A percentile compares a stretch with the other conserved stretches of the same genome.
Evolutionary conservation across 30 jellyfish, hydroid and myxozoan genomes (phyloP).

Genomic region (Phacellophora camtschatica): DNA sequence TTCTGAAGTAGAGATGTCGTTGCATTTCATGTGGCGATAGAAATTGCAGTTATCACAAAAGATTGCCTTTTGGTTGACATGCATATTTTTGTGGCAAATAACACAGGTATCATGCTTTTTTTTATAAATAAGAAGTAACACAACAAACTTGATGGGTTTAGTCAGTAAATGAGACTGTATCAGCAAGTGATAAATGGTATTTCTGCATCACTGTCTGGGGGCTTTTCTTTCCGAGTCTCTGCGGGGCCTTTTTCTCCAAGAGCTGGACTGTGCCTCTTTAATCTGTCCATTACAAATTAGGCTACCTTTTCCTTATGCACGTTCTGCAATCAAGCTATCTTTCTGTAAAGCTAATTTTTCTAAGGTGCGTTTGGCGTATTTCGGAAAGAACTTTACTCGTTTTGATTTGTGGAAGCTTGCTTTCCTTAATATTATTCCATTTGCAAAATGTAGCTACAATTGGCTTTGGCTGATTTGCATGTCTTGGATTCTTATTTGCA

Average conservation of each 20-base stretch:
- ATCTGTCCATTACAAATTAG: constrained; percentile 18
- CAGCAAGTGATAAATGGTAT: neutral
- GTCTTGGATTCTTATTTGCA: neutral
- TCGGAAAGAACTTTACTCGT: no score
- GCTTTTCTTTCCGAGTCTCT: neutral
- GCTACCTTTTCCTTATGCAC: constrained; percentile 23
- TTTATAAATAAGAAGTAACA: neutral
- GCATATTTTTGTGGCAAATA: constrained; percentile 57
- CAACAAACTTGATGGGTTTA: no score
- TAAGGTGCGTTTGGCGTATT: no score
- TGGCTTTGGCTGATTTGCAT: constrained; percentile 17
- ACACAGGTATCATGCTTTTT: constrained; percentile 45
- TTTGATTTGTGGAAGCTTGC: no score
- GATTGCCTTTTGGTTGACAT: constrained; percentile 21
- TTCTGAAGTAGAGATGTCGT: constrained; percentile 19
- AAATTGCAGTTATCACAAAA: constrained; percentile 26
- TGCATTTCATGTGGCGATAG: constrained; percentile 31
- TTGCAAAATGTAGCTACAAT: constrained; percentile 13
- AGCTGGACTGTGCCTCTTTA: no score
- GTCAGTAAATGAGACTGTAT: neutral
- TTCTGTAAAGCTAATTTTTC: constrained; percentile 10
- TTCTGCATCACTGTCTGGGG: constrained; percentile 19
- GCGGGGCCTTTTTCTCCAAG: neutral
- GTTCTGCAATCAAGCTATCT: constrained; percentile 15
- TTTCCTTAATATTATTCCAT: no score